Evolutionary conservation across 2,888 invertebrate species (phyloP).

Genomic region (Thereva unica): DNA sequence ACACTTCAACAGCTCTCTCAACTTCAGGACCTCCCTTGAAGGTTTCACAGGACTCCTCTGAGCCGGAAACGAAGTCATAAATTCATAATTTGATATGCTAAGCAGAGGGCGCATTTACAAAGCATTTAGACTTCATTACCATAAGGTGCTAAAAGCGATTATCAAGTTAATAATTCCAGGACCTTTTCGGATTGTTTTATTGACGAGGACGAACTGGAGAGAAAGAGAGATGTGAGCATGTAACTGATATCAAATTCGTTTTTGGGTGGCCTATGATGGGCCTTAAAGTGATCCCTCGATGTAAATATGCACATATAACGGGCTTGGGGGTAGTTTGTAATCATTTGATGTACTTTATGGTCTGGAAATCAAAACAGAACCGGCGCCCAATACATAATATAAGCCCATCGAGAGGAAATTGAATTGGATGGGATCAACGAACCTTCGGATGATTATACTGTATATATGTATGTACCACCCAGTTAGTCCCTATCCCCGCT

Average conservation of each 20-base stretch:
- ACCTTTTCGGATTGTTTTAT: slow-evolving; percentile 37
- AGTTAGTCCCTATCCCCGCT: too few relatives aligned
- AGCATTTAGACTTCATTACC: slow-evolving; percentile 37
- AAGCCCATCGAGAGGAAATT: too few relatives aligned
- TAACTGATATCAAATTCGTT: slow-evolving; percentile 30
- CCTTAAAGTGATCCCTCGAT: slow-evolving; percentile 20
- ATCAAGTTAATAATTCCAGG: slow-evolving; percentile 35
- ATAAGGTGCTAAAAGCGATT: slow-evolving; percentile 38
- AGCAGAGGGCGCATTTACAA: slow-evolving; percentile 34
- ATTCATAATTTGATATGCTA: slow-evolving; percentile 39
- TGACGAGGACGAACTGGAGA: slow-evolving; percentile 15
- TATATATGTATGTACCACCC: too few relatives aligned
- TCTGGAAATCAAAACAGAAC: too few relatives aligned
- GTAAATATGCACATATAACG: slow-evolving; percentile 3
- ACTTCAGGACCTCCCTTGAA: slow-evolving; percentile 1
- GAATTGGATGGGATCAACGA: too few relatives aligned
- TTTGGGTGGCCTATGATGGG: slow-evolving; percentile 15
- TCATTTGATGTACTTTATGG: slow-evolving; percentile 21
- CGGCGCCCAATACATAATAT: too few relatives aligned
- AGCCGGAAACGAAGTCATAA: slow-evolving; percentile 36
- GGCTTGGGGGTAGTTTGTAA: slow-evolving; percentile 6
- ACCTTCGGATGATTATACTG: too few relatives aligned
- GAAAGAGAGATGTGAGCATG: slow-evolving; percentile 24
- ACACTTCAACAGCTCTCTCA: too few relatives aligned
- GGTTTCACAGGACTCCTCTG: slow-evolving; percentile 12